Percentiles rank a stretch among this genome's conserved stretches.
Evolutionary conservation across 2,888 invertebrate species (phyloP).

Genomic region (Clitarchus hookeri): DNA sequence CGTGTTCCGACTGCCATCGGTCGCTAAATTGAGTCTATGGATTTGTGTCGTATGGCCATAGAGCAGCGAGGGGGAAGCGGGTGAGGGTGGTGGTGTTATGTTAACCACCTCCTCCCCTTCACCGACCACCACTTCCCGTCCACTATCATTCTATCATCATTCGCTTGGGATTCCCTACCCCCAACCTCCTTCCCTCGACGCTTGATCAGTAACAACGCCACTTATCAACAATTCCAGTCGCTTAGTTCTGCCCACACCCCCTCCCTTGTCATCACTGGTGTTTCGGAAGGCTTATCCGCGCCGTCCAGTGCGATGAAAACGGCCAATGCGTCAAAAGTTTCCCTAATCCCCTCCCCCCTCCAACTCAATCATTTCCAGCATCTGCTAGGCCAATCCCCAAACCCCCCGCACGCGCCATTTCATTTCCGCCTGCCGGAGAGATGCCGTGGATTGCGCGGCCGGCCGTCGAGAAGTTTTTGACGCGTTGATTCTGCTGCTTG

Average conservation of each 20-base stretch:
- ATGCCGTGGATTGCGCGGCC: not conserved
- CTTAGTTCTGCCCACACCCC: not conserved
- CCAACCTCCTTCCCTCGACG: not conserved
- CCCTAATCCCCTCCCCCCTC: not conserved
- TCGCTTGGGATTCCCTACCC: not conserved
- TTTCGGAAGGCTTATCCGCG: not conserved
- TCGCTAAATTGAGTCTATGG: not conserved
- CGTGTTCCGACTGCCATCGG: not conserved
- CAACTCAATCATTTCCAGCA: too few species aligned
- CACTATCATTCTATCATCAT: not conserved
- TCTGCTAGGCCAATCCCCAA: not conserved
- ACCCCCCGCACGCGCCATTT: not conserved
- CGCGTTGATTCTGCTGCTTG: too few species aligned
- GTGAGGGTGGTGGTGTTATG: not conserved
- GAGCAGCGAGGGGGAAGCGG: not conserved
- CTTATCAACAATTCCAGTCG: conserved; percentile 14
- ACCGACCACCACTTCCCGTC: not conserved
- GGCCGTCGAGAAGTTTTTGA: too few species aligned
- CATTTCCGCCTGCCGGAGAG: not conserved
- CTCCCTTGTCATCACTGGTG: not conserved
- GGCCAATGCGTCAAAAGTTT: not conserved
- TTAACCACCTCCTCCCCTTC: not conserved
- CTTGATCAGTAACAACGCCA: not conserved
- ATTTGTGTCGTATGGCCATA: not conserved
- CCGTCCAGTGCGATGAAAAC: not conserved